Percentiles rank a stretch among this genome's conserved stretches.
phyloP scores from a whole-genome alignment of 2,888 invertebrate genomes.

The Aspidapion aeneum region DNA sequence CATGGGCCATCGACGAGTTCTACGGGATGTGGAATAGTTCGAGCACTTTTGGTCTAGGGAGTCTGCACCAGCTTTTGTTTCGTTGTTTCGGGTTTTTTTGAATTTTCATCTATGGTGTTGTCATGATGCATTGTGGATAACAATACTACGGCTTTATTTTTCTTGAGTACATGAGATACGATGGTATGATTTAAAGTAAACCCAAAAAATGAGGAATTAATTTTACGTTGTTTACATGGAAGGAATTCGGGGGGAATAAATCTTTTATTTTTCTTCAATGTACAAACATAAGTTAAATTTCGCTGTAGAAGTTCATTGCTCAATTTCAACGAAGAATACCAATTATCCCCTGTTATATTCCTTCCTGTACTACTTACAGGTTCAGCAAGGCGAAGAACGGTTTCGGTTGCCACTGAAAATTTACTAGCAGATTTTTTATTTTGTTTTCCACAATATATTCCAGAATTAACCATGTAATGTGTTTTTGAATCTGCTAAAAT shows the following conservation, averaged over 20 bases:
- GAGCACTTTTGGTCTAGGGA: conserved; percentile 28
- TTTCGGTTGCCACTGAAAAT: conserved; percentile 8
- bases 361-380: conserved; percentile 25
- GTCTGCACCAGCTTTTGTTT: conserved; percentile 28
- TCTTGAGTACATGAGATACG: conserved; percentile 9
- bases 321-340: conserved; percentile 20
- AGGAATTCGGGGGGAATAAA: conserved; percentile 31
- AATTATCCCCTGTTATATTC: conserved; percentile 19
- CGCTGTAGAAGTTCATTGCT: conserved; percentile 13
- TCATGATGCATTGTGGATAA: conserved; percentile 28
- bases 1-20: conserved; percentile 27
- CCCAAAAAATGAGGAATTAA: conserved; percentile 25
- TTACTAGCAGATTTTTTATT: conserved; percentile 1
- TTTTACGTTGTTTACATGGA: conserved; percentile 11
- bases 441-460: conserved; percentile 11
- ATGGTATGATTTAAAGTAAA: conserved; percentile 22
- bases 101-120: conserved; percentile 16
- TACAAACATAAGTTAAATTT: conserved; percentile 26
- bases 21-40: conserved; percentile 25
- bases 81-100: conserved; percentile 27
- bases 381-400: conserved; percentile 19
- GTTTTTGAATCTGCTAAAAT: conserved; percentile 16
- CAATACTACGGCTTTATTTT: conserved; percentile 25
- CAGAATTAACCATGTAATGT: conserved; percentile 15
- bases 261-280: conserved; percentile 31